Evolutionary conservation across 2,888 invertebrate species (phyloP).

Genomic region (Tenthredo distinguenda): DNA sequence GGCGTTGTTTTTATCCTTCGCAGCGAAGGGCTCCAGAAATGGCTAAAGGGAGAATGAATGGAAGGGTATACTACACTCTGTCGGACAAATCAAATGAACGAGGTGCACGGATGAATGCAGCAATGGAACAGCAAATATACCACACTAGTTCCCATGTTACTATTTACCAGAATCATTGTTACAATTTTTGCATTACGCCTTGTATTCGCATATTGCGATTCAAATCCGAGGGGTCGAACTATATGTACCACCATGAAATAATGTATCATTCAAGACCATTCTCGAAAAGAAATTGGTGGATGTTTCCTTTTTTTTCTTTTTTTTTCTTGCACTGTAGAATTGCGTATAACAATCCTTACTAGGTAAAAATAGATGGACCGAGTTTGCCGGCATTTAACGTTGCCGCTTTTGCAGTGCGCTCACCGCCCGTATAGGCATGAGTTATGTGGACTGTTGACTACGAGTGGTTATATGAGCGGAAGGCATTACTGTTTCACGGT

Average conservation of each 20-base stretch:
- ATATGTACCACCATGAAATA: not conserved
- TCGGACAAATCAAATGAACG: not conserved
- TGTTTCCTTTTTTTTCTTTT: not conserved
- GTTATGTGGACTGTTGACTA: slow-evolving; percentile 66
- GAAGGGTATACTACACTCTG: not conserved
- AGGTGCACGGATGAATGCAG: not conserved
- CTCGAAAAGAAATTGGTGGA: not conserved
- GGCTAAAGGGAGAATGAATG: not conserved
- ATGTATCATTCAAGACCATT: not conserved
- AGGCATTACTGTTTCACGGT: slow-evolving; percentile 71
- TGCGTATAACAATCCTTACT: slow-evolving; percentile 2
- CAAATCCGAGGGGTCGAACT: not conserved
- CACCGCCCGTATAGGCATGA: slow-evolving; percentile 61
- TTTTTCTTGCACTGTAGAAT: not conserved
- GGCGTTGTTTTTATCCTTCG: not conserved
- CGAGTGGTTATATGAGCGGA: slow-evolving; percentile 68
- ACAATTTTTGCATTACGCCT: not conserved
- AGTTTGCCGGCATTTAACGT: slow-evolving; percentile 37
- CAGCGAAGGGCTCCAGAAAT: not conserved
- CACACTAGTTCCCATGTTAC: too few relatives aligned
- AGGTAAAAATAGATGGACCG: slow-evolving; percentile 35
- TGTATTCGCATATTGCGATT: not conserved
- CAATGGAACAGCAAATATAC: slow-evolving; percentile 2
- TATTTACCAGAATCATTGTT: not conserved
- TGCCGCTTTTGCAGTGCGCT: slow-evolving; percentile 48